phyloP scores from a whole-genome alignment of 2,888 invertebrate genomes.

The Spisula subtruncata region DNA sequence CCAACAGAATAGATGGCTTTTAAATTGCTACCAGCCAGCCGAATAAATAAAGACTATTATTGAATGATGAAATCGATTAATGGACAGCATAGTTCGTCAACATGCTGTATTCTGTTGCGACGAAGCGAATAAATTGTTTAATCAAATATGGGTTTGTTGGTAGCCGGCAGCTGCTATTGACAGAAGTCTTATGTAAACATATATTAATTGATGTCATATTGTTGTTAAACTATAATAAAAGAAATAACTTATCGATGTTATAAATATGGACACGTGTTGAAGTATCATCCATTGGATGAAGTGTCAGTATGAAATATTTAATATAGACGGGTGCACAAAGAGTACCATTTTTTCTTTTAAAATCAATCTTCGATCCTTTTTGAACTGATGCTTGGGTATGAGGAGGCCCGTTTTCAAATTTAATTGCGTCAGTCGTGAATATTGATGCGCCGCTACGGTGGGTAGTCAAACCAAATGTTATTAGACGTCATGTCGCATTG shows the following conservation, averaged over 20 bases:
- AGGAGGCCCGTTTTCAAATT: not conserved
- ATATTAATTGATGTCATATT: slow-evolving; percentile 5
- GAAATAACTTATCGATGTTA: not conserved
- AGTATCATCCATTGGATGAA: not conserved
- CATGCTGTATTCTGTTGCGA: not conserved
- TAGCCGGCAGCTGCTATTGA: slow-evolving; percentile 9
- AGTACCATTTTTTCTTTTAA: no score
- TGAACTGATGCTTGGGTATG: not conserved
- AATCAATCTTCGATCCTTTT: not conserved
- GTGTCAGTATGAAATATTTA: not conserved
- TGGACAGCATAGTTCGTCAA: not conserved
- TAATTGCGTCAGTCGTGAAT: not conserved
- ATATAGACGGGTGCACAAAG: not conserved
- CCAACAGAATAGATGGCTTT: not conserved
- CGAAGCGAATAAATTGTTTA: not conserved
- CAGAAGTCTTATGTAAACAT: not conserved
- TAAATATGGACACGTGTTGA: not conserved
- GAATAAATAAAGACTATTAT: not conserved
- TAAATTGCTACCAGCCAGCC: not conserved
- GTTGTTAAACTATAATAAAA: not conserved
- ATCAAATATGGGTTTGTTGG: not conserved
- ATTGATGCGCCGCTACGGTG: not conserved
- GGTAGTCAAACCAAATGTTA: not conserved
- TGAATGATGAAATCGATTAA: not conserved
- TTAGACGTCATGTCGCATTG: no score